Percentiles rank a stretch among this genome's conserved stretches.
These are phyloP conservation scores for Cepaea hortensis DNA, from an alignment of 2,888 invertebrate genomes.

Conservation along the genomic window DNA sequence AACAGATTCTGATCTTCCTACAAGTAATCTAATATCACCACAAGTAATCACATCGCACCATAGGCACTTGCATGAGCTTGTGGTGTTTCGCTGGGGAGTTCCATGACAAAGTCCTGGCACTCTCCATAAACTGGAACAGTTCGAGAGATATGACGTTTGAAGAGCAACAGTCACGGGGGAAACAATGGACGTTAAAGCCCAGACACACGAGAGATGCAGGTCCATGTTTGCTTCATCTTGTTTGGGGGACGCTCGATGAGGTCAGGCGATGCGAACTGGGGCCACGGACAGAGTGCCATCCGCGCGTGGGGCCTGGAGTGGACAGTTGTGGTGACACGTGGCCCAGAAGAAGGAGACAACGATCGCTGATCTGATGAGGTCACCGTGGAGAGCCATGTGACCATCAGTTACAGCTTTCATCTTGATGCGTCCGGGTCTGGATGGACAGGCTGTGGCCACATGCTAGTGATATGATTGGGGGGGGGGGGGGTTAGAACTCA, in stretches of 20 bases:
- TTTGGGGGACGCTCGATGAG: not conserved
- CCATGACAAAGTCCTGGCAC: not conserved
- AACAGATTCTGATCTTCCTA: not conserved
- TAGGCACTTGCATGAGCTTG: not conserved
- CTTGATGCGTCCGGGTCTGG: not conserved
- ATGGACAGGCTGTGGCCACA: not conserved
- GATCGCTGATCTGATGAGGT: constrained; percentile 19
- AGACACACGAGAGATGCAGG: constrained; percentile 14
- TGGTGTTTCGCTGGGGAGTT: not conserved
- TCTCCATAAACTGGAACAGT: not conserved
- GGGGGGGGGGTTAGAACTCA: not conserved
- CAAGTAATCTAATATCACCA: constrained; percentile 6
- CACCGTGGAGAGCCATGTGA: not conserved
- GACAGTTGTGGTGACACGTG: constrained; percentile 44
- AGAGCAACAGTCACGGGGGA: not conserved
- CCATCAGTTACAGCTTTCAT: constrained; percentile 22
- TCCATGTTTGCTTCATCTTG: not conserved
- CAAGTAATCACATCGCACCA: not conserved
- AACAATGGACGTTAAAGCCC: not conserved
- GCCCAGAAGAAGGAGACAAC: constrained; percentile 19
- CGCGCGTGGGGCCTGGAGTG: constrained; percentile 41
- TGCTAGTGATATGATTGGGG: not conserved
- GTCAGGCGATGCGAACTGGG: constrained; percentile 14
- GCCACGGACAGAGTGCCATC: constrained; percentile 27
- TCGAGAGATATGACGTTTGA: not conserved